These are phyloP conservation scores for Podocnemis expansa DNA, from an alignment of 2,113 vertebrate genomes.

Conservation along the genomic window DNA sequence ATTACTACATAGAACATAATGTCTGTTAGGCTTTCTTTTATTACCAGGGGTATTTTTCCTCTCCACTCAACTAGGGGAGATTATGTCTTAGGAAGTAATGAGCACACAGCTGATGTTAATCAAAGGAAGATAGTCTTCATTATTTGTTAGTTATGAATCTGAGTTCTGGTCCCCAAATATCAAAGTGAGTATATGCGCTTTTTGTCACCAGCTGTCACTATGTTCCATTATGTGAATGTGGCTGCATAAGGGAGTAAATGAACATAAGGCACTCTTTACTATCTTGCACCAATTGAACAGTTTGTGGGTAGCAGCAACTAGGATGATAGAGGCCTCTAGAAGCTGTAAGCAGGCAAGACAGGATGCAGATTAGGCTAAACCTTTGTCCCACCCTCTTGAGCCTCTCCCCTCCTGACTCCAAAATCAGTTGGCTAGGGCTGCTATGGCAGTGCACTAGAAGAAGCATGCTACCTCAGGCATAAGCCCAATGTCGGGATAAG, in stretches of 20 bases:
- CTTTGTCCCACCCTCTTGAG: neutral
- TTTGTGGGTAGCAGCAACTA: neutral
- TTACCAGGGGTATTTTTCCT: neutral
- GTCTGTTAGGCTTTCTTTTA: rapidly evolving
- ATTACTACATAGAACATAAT: rapidly evolving
- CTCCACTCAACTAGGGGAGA: neutral
- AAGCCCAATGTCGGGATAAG: neutral
- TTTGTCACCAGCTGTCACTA: neutral
- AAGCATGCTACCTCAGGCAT: neutral
- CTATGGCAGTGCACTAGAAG: neutral
- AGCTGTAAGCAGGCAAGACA: neutral
- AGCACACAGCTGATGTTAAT: neutral
- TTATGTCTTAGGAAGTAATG: neutral
- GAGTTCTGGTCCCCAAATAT: neutral
- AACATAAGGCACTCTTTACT: neutral
- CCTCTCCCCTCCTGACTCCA: neutral
- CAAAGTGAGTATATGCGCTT: neutral
- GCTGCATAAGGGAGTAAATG: neutral
- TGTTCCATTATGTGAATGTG: neutral
- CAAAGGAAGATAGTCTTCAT: neutral
- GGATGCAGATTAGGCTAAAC: neutral
- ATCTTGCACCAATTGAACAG: neutral
- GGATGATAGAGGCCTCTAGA: neutral
- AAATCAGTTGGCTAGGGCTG: neutral
- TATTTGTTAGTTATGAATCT: neutral